Conservation (phyloP, 1,140 invertebrate genomes). For the Pectinophora gossypiella region DNA sequence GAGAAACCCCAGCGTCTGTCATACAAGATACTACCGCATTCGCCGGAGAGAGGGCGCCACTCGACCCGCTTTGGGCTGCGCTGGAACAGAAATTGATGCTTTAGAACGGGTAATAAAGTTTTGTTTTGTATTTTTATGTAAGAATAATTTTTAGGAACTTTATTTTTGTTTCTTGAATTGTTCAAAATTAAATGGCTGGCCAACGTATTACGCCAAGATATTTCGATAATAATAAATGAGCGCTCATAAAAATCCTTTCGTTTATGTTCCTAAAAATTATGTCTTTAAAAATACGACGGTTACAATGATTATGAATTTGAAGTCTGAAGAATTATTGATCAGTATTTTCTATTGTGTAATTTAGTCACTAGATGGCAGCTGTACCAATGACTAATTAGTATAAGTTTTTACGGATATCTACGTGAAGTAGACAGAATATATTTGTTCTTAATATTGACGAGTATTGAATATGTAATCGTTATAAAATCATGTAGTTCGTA, state of each 20-base stretch:
- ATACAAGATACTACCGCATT: constrained; percentile 9
- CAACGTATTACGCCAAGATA: too few species aligned
- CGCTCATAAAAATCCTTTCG: too few species aligned
- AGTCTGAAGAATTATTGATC: neutral
- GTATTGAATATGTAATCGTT: neutral
- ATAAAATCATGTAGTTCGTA: neutral
- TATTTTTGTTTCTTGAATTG: too few species aligned
- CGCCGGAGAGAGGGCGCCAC: constrained; percentile 11
- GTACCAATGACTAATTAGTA: neutral
- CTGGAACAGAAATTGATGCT: constrained; percentile 45
- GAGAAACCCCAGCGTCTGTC: constrained; percentile 18
- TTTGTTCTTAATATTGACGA: neutral
- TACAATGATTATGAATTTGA: too few species aligned
- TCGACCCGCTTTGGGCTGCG: constrained; percentile 48
- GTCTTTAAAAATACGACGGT: too few species aligned
- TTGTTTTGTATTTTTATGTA: too few species aligned
- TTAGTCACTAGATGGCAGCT: neutral
- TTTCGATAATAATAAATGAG: too few species aligned
- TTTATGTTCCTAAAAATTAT: too few species aligned
- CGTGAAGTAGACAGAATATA: neutral
- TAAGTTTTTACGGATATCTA: neutral
- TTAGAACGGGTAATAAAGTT: constrained; percentile 12
- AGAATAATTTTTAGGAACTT: too few species aligned
- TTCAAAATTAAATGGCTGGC: too few species aligned
- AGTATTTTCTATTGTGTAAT: neutral